Evolutionary conservation across 1,140 invertebrate species (phyloP).

Genomic region (Hyles euphorbiae): DNA sequence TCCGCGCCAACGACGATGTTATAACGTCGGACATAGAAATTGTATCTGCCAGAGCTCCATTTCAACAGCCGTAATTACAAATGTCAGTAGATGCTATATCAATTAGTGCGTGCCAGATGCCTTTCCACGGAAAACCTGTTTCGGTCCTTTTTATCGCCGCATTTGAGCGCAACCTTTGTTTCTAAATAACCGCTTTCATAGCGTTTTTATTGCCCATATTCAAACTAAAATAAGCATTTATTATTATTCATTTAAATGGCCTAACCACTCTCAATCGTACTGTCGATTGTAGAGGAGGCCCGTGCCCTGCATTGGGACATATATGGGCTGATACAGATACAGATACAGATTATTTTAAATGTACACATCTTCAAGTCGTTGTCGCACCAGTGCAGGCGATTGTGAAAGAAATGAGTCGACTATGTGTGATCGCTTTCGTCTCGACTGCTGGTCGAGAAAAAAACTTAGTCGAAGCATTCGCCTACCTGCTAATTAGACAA

Average conservation of each 20-base stretch:
- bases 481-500: conserved; percentile 71
- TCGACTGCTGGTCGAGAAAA: conserved; percentile 27
- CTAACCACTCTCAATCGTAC: no score
- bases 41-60: conserved; percentile 14
- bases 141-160: conserved; percentile 45
- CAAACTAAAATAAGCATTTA: conserved; percentile 5
- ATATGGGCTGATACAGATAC: no score
- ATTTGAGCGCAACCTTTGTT: conserved; percentile 43
- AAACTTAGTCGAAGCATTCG: conserved; percentile 44
- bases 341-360: no score
- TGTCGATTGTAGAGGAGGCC: no score
- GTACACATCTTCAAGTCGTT: no score
- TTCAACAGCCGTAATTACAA: conserved; percentile 44
- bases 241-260: no score
- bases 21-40: conserved; percentile 14
- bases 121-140: conserved; percentile 60
- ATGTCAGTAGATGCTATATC: conserved; percentile 55
- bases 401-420: no score
- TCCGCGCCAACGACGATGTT: conserved; percentile 3
- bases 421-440: conserved; percentile 3
- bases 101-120: conserved; percentile 69
- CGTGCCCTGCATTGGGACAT: no score
- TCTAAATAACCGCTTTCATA: conserved; percentile 25
- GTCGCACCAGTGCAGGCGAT: no score
- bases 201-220: conserved; percentile 8